Conservation (phyloP, 2,888 invertebrate species). For the Colletes collaris region DNA sequence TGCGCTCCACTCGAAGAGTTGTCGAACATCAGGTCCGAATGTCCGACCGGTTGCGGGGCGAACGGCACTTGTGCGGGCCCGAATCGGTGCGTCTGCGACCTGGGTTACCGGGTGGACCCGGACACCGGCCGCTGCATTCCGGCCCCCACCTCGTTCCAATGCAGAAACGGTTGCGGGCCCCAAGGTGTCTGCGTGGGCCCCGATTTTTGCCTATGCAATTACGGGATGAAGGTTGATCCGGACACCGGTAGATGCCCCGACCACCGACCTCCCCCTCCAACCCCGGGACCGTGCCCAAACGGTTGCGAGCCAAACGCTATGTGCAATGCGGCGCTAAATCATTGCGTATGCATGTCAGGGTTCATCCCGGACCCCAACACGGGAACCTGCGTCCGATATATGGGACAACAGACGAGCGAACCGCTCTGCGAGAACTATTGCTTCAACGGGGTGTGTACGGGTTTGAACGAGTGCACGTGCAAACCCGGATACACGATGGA, state of each 20-base stretch:
- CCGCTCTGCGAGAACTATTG: conserved; percentile 82
- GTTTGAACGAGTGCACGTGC: conserved; percentile 80
- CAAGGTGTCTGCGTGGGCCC: conserved; percentile 79
- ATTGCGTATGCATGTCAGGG: conserved; percentile 85
- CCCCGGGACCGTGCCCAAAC: conserved; percentile 62
- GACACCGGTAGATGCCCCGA: conserved; percentile 69
- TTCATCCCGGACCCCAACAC: conserved; percentile 75
- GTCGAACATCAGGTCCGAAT: conserved; percentile 27
- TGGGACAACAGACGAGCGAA: conserved; percentile 54
- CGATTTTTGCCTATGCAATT: conserved; percentile 85
- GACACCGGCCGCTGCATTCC: conserved; percentile 31
- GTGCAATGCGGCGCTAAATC: conserved; percentile 84
- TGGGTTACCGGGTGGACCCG: conserved; percentile 27
- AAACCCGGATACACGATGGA: conserved; percentile 83
- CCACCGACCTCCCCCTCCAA: not conserved
- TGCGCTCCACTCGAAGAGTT: conserved; percentile 9
- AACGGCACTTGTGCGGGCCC: conserved; percentile 42
- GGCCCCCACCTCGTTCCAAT: conserved; percentile 15
- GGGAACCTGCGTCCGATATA: conserved; percentile 66
- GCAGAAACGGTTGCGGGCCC: conserved; percentile 50
- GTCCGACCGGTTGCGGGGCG: conserved; percentile 30
- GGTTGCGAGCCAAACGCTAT: conserved; percentile 82
- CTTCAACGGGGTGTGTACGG: conserved; percentile 84
- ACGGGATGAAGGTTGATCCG: conserved; percentile 81
- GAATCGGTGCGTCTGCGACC: conserved; percentile 25